Conservation (phyloP, 2,797 vertebrate genomes). For the Diglossa cyanea region DNA sequence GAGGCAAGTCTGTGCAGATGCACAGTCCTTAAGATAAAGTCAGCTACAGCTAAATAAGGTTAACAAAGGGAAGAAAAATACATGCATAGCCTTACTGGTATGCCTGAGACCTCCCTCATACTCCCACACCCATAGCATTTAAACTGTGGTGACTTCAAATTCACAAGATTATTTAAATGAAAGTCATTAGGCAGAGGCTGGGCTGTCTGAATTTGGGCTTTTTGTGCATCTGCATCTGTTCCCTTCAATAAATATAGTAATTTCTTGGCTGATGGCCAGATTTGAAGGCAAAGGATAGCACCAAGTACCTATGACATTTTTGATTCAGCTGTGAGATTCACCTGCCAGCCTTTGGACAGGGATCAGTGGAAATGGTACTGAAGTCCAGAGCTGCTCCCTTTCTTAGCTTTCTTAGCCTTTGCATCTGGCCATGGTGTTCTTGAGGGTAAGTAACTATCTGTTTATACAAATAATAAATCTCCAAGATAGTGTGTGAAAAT, state of each 20-base stretch:
- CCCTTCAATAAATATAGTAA: not conserved
- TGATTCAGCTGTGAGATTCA: not conserved
- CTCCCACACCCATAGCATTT: not conserved
- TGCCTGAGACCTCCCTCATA: not conserved
- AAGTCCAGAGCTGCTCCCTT: not conserved
- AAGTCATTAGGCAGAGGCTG: not conserved
- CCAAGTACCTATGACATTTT: not conserved
- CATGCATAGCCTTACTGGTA: not conserved
- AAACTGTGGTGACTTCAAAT: not conserved
- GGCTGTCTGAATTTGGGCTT: not conserved
- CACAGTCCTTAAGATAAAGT: not conserved
- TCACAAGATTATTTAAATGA: not conserved
- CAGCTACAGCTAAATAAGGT: not conserved
- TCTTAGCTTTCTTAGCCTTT: not conserved
- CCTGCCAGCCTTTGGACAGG: not conserved
- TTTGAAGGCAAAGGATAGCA: not conserved
- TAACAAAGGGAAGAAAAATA: not conserved
- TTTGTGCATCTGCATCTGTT: rapidly evolving
- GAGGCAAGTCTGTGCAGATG: not conserved
- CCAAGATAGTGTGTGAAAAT: not conserved
- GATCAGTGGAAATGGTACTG: not conserved
- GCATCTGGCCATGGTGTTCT: not conserved
- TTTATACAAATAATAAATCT: not conserved
- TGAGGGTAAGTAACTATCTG: not conserved
- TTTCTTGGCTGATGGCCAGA: not conserved